A percentile compares a stretch with the other conserved stretches of the same genome.
These are phyloP conservation scores for Spisula subtruncata DNA, from an alignment of 2,888 invertebrate genomes.

Conservation along the genomic window DNA sequence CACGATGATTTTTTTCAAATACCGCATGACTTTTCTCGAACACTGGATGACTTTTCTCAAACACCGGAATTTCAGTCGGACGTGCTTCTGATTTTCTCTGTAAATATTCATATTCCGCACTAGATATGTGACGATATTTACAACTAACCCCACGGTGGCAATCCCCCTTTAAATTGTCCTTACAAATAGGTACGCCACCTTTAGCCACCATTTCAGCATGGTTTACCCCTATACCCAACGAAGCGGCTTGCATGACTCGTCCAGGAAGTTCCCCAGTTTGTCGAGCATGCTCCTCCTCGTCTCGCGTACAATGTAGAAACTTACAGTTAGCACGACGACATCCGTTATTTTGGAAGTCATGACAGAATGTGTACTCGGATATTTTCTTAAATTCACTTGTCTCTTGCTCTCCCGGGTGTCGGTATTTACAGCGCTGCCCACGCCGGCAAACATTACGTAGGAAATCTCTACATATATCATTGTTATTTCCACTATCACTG, in stretches of 20 bases:
- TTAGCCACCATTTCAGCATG: slow-evolving; percentile 81
- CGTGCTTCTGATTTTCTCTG: slow-evolving; percentile 76
- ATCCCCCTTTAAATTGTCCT: slow-evolving; percentile 90
- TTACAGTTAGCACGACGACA: slow-evolving; percentile 93
- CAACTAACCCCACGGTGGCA: slow-evolving; percentile 89
- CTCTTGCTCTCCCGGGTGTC: slow-evolving; percentile 88
- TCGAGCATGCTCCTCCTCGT: slow-evolving; percentile 92
- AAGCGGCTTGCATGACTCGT: slow-evolving; percentile 86
- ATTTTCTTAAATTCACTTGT: slow-evolving; percentile 85
- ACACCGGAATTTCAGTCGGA: slow-evolving; percentile 27
- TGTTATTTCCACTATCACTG: slow-evolving; percentile 79
- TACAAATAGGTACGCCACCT: slow-evolving; percentile 89
- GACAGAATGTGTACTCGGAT: slow-evolving; percentile 89
- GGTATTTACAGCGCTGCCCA: slow-evolving; percentile 90
- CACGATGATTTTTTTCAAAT: slow-evolving; percentile 63
- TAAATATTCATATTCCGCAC: slow-evolving; percentile 76
- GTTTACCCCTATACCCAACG: slow-evolving; percentile 82
- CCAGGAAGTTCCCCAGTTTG: slow-evolving; percentile 92
- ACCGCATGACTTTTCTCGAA: slow-evolving; percentile 59
- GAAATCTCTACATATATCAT: slow-evolving; percentile 90
- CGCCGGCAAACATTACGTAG: slow-evolving; percentile 90
- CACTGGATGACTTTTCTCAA: slow-evolving; percentile 60
- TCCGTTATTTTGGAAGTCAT: slow-evolving; percentile 92
- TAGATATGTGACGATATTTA: slow-evolving; percentile 88
- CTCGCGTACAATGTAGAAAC: slow-evolving; percentile 93